phyloP scores from a whole-genome alignment of 1,140 invertebrate species.

The Formica exsecta region DNA sequence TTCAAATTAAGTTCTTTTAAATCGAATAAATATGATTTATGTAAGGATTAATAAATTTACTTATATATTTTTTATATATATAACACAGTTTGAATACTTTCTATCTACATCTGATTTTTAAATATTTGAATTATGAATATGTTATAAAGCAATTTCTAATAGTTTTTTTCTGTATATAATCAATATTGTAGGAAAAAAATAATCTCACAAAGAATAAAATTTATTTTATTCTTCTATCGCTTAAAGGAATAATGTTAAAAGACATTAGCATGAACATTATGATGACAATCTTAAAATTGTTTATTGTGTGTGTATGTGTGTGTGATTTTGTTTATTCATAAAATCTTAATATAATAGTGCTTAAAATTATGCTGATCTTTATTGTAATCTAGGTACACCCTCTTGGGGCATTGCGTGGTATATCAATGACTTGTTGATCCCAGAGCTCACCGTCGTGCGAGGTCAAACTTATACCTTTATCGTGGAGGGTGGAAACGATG shows the following conservation, averaged over 20 bases:
- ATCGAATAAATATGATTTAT: too few species aligned
- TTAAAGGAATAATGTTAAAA: background rate
- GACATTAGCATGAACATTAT: background rate
- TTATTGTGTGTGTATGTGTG: background rate
- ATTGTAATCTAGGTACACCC: constrained; percentile 87
- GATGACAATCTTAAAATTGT: constrained; percentile 4
- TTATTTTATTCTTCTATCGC: background rate
- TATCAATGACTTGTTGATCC: constrained; percentile 96
- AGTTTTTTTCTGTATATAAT: background rate
- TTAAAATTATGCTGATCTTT: background rate
- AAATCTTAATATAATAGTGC: background rate
- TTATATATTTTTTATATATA: background rate
- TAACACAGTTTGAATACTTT: background rate
- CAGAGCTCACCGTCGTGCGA: constrained; percentile 95
- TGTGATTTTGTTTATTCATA: background rate
- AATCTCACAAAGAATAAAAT: background rate
- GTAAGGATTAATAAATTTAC: too few species aligned
- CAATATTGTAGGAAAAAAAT: background rate
- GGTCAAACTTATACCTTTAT: constrained; percentile 96
- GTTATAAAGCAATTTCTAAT: background rate
- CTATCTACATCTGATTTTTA: background rate
- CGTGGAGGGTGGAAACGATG: constrained; percentile 93
- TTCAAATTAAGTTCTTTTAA: too few species aligned
- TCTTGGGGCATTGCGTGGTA: constrained; percentile 98
- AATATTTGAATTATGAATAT: background rate